phyloP scores from a whole-genome alignment of 2,888 invertebrate species.

The Pyrrhosoma nymphula region DNA sequence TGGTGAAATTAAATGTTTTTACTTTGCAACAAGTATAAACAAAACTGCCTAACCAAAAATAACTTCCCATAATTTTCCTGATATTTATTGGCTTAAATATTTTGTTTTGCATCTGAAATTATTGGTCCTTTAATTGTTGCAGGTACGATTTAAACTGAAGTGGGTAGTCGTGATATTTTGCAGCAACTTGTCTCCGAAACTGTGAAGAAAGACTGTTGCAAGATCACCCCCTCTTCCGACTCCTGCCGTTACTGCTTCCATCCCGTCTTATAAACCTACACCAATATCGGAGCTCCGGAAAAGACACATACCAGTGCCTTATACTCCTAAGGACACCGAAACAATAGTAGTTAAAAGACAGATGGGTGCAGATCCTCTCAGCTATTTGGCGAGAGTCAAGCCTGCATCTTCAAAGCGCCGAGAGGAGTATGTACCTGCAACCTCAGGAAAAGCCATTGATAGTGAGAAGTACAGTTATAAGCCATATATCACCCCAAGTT shows the following conservation, averaged over 20 bases:
- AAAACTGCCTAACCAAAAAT: no score
- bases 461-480: conserved; percentile 30
- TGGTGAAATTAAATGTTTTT: no score
- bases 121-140: not conserved
- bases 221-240: conserved; percentile 4
- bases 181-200: conserved; percentile 83
- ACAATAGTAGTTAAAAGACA: conserved; percentile 48
- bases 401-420: not conserved
- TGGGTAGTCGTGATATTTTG: conserved; percentile 80
- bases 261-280: conserved; percentile 82
- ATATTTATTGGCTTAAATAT: no score
- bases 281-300: conserved; percentile 82
- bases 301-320: conserved; percentile 76
- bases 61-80: no score
- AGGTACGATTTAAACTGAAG: conserved; percentile 75
- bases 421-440: conserved; percentile 54
- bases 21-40: no score
- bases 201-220: conserved; percentile 80
- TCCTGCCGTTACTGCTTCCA: conserved; percentile 70
- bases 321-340: conserved; percentile 69
- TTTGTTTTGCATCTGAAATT: not conserved
- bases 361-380: not conserved
- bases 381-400: not conserved
- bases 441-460: conserved; percentile 44
- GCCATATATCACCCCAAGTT: conserved; percentile 3